These are phyloP conservation scores for Oscheius sp. DNA, from an alignment of 1,140 invertebrate genomes.

Conservation along the genomic window DNA sequence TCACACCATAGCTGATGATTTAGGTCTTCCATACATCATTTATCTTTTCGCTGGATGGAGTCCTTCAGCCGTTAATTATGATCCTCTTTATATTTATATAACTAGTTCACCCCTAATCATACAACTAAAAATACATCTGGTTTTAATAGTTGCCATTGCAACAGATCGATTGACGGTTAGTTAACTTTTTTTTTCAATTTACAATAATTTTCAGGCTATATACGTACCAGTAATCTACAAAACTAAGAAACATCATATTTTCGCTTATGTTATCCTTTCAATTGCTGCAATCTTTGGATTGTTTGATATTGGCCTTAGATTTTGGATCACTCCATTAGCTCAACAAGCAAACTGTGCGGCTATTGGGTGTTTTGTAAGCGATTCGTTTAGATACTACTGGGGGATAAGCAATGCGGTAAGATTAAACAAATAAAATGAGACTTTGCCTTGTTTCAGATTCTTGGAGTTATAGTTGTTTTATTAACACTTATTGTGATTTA, in stretches of 20 bases:
- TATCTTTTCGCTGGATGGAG: no score
- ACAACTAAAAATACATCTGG: no score
- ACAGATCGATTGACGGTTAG: no score
- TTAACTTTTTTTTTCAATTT: no score
- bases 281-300: not conserved
- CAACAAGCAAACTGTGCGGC: conserved; percentile 16
- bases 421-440: not conserved
- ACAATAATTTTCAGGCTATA: conserved; percentile 2
- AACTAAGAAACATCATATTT: not conserved
- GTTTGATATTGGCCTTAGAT: conserved; percentile 4
- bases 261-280: not conserved
- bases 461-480: conserved; percentile 12
- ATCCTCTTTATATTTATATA: no score
- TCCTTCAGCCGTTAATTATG: no score
- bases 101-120: no score
- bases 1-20: no score
- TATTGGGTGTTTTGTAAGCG: conserved; percentile 22
- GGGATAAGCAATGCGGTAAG: conserved; percentile 20
- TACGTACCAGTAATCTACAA: conserved; percentile 11
- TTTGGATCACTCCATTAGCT: not conserved
- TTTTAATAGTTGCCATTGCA: no score
- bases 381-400: conserved; percentile 18
- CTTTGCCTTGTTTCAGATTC: conserved; percentile 2
- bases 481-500: not conserved
- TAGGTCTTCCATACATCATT: no score